These are phyloP conservation scores for Uria aalge DNA, from an alignment of 2,113 vertebrate genomes.

Conservation along the genomic window DNA sequence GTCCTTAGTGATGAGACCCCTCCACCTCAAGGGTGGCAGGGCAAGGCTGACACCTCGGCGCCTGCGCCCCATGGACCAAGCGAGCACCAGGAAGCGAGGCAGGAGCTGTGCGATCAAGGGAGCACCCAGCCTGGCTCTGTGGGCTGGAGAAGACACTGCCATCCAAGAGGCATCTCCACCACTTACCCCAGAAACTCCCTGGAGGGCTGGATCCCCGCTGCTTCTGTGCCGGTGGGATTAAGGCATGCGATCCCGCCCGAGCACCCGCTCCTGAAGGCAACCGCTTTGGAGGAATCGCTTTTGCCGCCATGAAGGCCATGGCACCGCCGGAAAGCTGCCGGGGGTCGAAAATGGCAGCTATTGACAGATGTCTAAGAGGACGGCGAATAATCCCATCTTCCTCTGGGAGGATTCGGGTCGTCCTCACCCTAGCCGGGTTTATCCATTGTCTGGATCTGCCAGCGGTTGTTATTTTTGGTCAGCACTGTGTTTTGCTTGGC, in stretches of 20 bases:
- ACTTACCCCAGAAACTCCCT: background rate
- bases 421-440: constrained; percentile 22
- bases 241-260: accelerated
- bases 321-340: accelerated
- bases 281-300: background rate
- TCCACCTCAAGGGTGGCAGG: background rate
- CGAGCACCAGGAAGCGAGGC: accelerated
- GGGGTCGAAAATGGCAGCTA: background rate
- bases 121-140: background rate
- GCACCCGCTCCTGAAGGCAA: background rate
- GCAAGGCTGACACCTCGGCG: too few relatives aligned
- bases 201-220: background rate
- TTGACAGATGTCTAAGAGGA: constrained; percentile 53
- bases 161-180: background rate
- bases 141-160: background rate
- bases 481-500: background rate
- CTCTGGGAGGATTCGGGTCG: constrained; percentile 51
- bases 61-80: accelerated
- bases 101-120: background rate
- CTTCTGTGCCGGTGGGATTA: background rate
- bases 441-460: constrained; percentile 58
- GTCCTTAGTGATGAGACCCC: background rate
- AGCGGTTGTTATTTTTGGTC: constrained; percentile 50
- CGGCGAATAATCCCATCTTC: constrained; percentile 30
- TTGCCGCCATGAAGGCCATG: background rate